Evolutionary conservation across 2,113 vertebrate species (phyloP), one percentile per base, ranked within the genome.

Genomic region (Panurus biarmicus): DNA sequence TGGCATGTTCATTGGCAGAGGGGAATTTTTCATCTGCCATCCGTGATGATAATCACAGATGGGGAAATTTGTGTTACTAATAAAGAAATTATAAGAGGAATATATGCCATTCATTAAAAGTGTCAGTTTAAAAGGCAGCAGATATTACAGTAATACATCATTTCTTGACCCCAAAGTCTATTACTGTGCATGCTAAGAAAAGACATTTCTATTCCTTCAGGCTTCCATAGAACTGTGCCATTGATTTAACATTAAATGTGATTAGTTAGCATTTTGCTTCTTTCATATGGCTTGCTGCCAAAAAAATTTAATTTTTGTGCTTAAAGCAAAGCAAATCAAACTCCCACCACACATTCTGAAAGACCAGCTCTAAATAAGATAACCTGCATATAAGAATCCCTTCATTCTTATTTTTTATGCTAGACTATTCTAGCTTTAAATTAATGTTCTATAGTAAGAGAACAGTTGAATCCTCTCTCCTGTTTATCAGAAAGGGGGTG

Each of bases 251-350:
- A 88, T 94, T 96, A 90, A 92, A 94, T 94, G 75, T 93, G 90
- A 97, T 97, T 96, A 96, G 93, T 93, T 97, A 95, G 86, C 76
- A 94, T 95, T 97, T 96, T 96, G 51, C 38, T 85, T 94, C 45
- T 84, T 85, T 86, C 56, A 23, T 67, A 67, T 88, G 92, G 69
- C 54, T 89, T 88, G 65, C 66, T 96, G 95, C 73, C 88, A 94
- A 90, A 95, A 38, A 94, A 91, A 84, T 87, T 92, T 94, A 95
- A 75, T 87, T 94, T 90, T 97, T 95, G 28, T 89, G 42, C 47
- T 91, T 87, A 67, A 91, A 75, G 35, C 85, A 33, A 95, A 92
- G 48, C 17, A 90, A 95, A 67, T 16, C 69, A 91, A 88, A 62
- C 18, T 66, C 31, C 8, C 6, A n/a, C 11, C 18, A 47, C 36